These are phyloP conservation scores for Aplysia californica DNA, from an alignment of 1,140 invertebrate genomes.

Conservation along the genomic window DNA sequence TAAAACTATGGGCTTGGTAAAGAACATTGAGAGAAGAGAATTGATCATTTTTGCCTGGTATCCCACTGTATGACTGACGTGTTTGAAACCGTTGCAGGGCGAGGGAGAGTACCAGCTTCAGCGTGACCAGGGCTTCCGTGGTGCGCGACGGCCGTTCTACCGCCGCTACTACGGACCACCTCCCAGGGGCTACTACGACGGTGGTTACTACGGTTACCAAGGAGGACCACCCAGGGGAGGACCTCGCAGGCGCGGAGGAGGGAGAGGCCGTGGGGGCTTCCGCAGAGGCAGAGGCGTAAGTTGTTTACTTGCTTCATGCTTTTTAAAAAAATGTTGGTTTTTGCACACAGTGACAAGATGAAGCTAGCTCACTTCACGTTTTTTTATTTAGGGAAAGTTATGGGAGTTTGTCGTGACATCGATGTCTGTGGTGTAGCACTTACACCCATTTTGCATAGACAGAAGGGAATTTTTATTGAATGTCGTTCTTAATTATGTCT, in stretches of 20 bases:
- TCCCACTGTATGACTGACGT: too few species aligned
- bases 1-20: too few species aligned
- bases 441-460: too few species aligned
- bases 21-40: too few species aligned
- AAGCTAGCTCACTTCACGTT: too few species aligned
- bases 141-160: conserved; percentile 24
- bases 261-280: conserved; percentile 43
- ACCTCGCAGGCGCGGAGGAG: conserved; percentile 41
- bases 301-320: background rate
- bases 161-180: conserved; percentile 27
- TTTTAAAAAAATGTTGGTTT: background rate
- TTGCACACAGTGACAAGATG: too few species aligned
- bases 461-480: too few species aligned
- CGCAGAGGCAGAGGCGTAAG: conserved; percentile 27
- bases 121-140: conserved; percentile 16
- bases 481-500: too few species aligned
- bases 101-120: conserved; percentile 10
- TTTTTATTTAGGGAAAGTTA: too few species aligned
- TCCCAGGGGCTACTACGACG: conserved; percentile 24
- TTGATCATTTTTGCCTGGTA: too few species aligned
- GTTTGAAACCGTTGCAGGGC: conserved; percentile 5
- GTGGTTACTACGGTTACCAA: conserved; percentile 28
- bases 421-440: too few species aligned
- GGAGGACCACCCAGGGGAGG: conserved; percentile 44
- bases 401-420: too few species aligned